phyloP scores from a whole-genome alignment of 1,140 invertebrate genomes.

The Dendrolimus punctatus region DNA sequence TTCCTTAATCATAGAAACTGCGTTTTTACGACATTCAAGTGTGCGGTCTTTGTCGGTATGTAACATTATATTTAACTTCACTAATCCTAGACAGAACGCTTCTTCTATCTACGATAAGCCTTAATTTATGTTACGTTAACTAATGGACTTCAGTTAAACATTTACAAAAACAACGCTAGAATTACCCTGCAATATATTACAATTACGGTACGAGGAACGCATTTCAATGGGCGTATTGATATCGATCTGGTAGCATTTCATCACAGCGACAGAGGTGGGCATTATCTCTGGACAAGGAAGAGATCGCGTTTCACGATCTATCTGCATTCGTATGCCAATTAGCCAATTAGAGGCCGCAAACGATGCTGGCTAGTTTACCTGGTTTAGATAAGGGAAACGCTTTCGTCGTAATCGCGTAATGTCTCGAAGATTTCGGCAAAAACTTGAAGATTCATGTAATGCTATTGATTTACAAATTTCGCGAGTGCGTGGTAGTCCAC shows the following conservation, averaged over 20 bases:
- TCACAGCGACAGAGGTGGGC: constrained; percentile 38
- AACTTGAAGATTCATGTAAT: no score
- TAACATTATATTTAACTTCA: no score
- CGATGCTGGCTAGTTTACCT: constrained; percentile 32
- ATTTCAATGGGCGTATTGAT: constrained; percentile 54
- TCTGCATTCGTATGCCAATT: constrained; percentile 59
- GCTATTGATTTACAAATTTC: no score
- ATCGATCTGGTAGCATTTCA: constrained; percentile 55
- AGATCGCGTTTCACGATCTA: constrained; percentile 54
- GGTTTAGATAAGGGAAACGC: constrained; percentile 40
- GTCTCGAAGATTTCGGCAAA: no score
- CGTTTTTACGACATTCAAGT: no score
- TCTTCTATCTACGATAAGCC: no score
- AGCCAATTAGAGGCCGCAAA: constrained; percentile 62
- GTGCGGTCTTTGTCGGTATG: no score
- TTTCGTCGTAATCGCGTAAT: constrained; percentile 27
- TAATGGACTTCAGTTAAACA: no score
- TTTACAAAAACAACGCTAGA: constrained; percentile 3
- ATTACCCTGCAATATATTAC: constrained; percentile 31
- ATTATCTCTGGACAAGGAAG: constrained; percentile 56
- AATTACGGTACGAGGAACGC: constrained; percentile 35
- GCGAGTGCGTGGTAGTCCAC: no score
- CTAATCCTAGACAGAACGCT: no score
- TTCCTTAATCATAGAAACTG: no score
- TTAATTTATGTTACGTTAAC: no score